Evolutionary conservation across 2,113 vertebrate species (phyloP).

Genomic region (Parus major): DNA sequence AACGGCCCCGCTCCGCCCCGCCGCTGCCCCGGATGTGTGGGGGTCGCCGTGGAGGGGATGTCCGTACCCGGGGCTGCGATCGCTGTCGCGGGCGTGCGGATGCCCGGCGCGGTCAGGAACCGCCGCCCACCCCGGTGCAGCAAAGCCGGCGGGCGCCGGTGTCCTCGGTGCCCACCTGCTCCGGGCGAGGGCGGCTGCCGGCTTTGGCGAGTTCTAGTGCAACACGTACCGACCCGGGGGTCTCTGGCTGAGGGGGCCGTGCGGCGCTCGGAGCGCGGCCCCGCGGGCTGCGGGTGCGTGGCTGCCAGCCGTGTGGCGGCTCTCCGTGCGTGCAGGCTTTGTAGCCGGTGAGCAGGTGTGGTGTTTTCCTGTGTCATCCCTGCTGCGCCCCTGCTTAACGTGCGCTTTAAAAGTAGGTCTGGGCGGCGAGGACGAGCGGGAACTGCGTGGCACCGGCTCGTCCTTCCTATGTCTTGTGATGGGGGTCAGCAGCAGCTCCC

Average conservation of each 20-base stretch:
- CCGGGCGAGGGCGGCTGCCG: background rate
- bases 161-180: background rate
- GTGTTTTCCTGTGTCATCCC: background rate
- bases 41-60: background rate
- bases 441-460: fast-evolving
- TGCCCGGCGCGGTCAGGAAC: background rate
- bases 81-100: background rate
- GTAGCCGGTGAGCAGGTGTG: background rate
- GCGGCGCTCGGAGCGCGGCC: background rate
- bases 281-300: background rate
- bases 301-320: background rate
- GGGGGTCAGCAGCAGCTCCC: background rate
- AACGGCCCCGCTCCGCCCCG: background rate
- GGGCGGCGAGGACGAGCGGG: fast-evolving
- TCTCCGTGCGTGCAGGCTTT: fast-evolving
- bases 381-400: fast-evolving
- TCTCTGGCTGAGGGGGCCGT: background rate
- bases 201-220: background rate
- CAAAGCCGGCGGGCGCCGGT: no score
- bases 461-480: fast-evolving
- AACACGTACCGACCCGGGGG: background rate
- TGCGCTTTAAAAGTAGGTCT: fast-evolving
- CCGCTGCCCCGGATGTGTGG: conserved; percentile 35
- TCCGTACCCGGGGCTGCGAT: no score
- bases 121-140: background rate